Evolutionary conservation across 2,888 invertebrate genomes (phyloP).

Genomic region (Drosophila limbata): DNA sequence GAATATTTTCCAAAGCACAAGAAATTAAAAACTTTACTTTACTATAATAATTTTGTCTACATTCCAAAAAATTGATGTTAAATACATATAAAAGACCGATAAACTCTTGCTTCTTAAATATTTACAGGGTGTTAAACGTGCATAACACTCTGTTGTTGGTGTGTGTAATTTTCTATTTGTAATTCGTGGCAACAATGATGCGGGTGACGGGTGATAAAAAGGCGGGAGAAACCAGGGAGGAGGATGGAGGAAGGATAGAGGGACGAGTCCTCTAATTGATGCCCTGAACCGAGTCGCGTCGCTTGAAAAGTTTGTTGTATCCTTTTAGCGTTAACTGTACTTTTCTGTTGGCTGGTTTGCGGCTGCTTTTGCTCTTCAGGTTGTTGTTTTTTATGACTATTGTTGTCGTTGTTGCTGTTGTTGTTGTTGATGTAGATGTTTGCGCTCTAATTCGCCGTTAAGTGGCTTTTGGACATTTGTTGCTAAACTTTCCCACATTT

Average conservation of each 20-base stretch:
- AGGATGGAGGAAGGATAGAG: not conserved
- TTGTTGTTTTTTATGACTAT: slow-evolving; percentile 32
- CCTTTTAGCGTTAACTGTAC: slow-evolving; percentile 73
- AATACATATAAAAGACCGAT: not conserved
- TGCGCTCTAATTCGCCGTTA: slow-evolving; percentile 77
- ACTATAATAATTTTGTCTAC: no score
- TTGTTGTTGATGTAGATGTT: slow-evolving; percentile 39
- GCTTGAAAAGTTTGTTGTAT: slow-evolving; percentile 66
- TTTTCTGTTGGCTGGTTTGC: slow-evolving; percentile 40
- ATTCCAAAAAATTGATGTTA: no score
- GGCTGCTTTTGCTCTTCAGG: slow-evolving; percentile 18
- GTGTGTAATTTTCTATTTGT: slow-evolving; percentile 16
- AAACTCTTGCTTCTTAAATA: not conserved
- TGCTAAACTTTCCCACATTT: slow-evolving; percentile 57
- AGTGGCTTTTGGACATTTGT: slow-evolving; percentile 79
- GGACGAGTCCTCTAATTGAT: slow-evolving; percentile 46
- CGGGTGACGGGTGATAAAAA: not conserved
- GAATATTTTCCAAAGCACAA: no score
- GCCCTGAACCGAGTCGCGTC: slow-evolving; percentile 32
- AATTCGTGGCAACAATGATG: slow-evolving; percentile 16
- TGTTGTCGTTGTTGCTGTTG: slow-evolving; percentile 30
- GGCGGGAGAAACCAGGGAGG: not conserved
- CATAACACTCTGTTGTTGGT: not conserved
- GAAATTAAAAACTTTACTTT: no score
- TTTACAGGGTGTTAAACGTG: slow-evolving; percentile 1